Evolutionary conservation across 2,113 vertebrate species (phyloP), one percentile per base, ranked within the genome.

Genomic region (Oreochromis niloticus): DNA sequence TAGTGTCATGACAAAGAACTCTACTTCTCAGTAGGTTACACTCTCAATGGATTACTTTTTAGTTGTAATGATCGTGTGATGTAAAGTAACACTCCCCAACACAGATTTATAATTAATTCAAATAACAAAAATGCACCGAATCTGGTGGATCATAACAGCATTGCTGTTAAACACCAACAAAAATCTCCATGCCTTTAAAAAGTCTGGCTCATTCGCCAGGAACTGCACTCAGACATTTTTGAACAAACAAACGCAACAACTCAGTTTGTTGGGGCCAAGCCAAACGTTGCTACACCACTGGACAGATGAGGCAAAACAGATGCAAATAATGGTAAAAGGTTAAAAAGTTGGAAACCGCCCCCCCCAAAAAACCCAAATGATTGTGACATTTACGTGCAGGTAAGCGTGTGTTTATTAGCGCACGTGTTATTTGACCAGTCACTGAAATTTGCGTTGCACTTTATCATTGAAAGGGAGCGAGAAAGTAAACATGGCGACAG

Each of bases 281-380:
- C 61, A 66, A 66, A 66, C 2, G 12, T 9, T 59, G 16, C 12
- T 71, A n/a, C 68, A 73, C 63, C 24, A 75, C 19, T 61, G 43
- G 27, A 80, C 7, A 41, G 46, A 61, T 39, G 10, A 84, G 71
- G 71, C 71, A 78, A 78, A 50, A 50, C 43, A 32, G 10, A 50
- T 78, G 71, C 71, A 78, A 78, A 78, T 78, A 78, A 48, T 2
- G 61, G n/a, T 66, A 66, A 66, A 39, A 22, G 34, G 61, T 66
- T 39, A 66, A 66, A 39, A 66, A 8, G 34, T 39, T 66, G 61
- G 39, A 66, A 32, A 36, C 2, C 0, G 0, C 30, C 0, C 0
- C 0, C 24, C 9, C 1, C 1, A 61, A 63, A 66, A 63, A 11
- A 0, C 1, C 4, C 17, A 22, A 39, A 24, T 13, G 9, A 50